Percentiles rank a stretch among this genome's conserved stretches.
Evolutionary conservation across 1,140 invertebrate genomes (phyloP).

Genomic region (Augochlora pura): DNA sequence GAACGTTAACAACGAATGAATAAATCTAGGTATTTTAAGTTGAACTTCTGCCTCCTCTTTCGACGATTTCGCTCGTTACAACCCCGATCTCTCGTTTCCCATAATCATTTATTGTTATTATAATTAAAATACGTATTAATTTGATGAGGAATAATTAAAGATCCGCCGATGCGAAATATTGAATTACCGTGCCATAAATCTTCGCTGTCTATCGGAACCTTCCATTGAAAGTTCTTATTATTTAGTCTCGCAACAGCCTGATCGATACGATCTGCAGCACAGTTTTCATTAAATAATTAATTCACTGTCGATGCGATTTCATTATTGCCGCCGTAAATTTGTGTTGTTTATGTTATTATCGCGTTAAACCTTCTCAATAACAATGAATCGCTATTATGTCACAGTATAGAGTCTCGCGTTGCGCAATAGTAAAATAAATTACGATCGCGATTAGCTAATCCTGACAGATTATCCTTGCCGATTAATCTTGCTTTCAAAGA

Average conservation of each 20-base stretch:
- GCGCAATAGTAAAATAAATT: constrained; percentile 10
- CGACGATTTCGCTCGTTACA: not conserved
- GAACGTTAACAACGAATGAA: not conserved
- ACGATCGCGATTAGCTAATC: not conserved
- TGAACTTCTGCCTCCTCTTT: not conserved
- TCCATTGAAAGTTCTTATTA: too few relatives aligned
- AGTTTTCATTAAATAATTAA: not conserved
- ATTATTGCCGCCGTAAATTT: not conserved
- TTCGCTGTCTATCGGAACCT: too few relatives aligned
- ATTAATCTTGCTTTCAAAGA: constrained; percentile 14
- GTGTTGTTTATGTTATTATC: not conserved
- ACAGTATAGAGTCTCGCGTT: not conserved
- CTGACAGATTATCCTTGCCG: not conserved
- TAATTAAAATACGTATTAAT: too few relatives aligned
- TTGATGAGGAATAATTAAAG: too few relatives aligned
- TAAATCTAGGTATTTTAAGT: constrained; percentile 16
- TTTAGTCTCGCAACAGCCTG: too few relatives aligned
- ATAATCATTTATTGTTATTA: not conserved
- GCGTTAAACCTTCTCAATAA: not conserved
- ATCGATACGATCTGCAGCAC: too few relatives aligned
- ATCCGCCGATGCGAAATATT: too few relatives aligned
- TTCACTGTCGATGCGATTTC: not conserved
- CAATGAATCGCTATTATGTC: not conserved
- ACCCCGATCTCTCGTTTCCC: not conserved
- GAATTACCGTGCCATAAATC: too few relatives aligned